These are phyloP conservation scores for Dendronephthya gigantea DNA, from an alignment of 64 coral and sea anemone genomes.

Conservation along the genomic window DNA sequence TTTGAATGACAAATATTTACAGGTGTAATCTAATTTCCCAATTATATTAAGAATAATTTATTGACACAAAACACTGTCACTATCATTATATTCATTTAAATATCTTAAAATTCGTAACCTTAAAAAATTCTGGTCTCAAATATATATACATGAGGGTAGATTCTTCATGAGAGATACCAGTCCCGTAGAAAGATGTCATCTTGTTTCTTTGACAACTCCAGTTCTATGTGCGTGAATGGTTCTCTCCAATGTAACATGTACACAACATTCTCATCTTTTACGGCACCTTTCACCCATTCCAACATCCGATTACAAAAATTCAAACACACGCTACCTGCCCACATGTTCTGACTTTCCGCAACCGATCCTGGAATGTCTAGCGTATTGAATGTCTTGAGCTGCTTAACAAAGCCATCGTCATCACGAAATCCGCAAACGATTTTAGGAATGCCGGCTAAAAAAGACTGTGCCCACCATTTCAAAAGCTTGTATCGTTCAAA, in stretches of 20 bases:
- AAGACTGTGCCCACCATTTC: slow-evolving; percentile 98
- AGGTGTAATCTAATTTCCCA: background rate
- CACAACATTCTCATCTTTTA: slow-evolving; percentile 44
- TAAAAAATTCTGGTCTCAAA: too few species aligned
- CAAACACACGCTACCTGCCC: slow-evolving; percentile 73
- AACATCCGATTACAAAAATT: slow-evolving; percentile 78
- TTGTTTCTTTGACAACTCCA: slow-evolving; percentile 28
- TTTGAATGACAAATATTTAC: background rate
- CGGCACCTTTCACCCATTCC: slow-evolving; percentile 54
- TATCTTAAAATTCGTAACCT: too few species aligned
- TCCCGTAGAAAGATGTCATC: slow-evolving; percentile 54
- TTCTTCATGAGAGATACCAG: slow-evolving; percentile 38
- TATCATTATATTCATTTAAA: too few species aligned
- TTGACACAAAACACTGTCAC: too few species aligned
- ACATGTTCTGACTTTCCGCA: slow-evolving; percentile 46
- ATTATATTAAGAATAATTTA: too few species aligned
- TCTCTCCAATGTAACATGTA: slow-evolving; percentile 72
- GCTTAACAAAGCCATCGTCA: slow-evolving; percentile 56
- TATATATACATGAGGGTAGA: too few species aligned
- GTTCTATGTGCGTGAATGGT: slow-evolving; percentile 53
- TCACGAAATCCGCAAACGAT: slow-evolving; percentile 79
- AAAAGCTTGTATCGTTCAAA: slow-evolving; percentile 88
- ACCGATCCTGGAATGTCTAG: slow-evolving; percentile 67
- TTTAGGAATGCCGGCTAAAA: slow-evolving; percentile 82
- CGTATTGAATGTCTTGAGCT: slow-evolving; percentile 84